Conservation (phyloP, 2,797 vertebrate genomes). For the Ctenopoma multispine region DNA sequence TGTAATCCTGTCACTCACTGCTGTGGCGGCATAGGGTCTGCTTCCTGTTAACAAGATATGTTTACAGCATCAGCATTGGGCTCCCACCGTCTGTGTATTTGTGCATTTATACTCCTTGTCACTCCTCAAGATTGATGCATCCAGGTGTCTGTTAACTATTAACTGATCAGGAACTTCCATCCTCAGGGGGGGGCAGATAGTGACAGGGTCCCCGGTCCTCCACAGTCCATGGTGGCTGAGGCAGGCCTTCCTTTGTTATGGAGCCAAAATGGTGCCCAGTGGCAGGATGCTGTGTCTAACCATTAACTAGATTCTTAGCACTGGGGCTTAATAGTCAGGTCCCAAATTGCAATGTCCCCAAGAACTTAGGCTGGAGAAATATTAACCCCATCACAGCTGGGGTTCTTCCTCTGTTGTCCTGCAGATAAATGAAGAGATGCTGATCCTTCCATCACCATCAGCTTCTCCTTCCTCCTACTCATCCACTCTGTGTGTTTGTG, state of each 20-base stretch:
- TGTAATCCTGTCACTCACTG: constrained; percentile 78
- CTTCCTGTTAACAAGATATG: constrained; percentile 85
- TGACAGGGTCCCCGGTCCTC: constrained; percentile 55
- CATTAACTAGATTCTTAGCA: constrained; percentile 77
- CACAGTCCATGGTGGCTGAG: constrained; percentile 56
- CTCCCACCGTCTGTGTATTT: constrained; percentile 77
- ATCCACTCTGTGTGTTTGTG: constrained; percentile 72
- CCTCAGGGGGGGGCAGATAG: constrained; percentile 64
- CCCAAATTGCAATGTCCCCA: constrained; percentile 60
- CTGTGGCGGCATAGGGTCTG: constrained; percentile 71
- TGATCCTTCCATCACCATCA: constrained; percentile 73
- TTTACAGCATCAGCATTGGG: constrained; percentile 81
- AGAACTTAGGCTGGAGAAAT: constrained; percentile 64
- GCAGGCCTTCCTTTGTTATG: constrained; percentile 76
- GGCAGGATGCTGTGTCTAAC: constrained; percentile 80
- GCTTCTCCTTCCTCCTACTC: constrained; percentile 78
- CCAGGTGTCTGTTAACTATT: constrained; percentile 76
- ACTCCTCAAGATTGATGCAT: constrained; percentile 73
- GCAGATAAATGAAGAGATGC: constrained; percentile 72
- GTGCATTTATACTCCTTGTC: constrained; percentile 72
- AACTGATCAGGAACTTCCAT: constrained; percentile 71
- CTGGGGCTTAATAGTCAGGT: constrained; percentile 39
- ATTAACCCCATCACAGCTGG: constrained; percentile 78
- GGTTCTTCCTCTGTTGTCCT: constrained; percentile 72
- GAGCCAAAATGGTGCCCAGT: constrained; percentile 63